Percentiles rank a stretch among this genome's conserved stretches.
Evolutionary conservation across 2,113 vertebrate genomes (phyloP).

Genomic region (Gymnogyps californianus): DNA sequence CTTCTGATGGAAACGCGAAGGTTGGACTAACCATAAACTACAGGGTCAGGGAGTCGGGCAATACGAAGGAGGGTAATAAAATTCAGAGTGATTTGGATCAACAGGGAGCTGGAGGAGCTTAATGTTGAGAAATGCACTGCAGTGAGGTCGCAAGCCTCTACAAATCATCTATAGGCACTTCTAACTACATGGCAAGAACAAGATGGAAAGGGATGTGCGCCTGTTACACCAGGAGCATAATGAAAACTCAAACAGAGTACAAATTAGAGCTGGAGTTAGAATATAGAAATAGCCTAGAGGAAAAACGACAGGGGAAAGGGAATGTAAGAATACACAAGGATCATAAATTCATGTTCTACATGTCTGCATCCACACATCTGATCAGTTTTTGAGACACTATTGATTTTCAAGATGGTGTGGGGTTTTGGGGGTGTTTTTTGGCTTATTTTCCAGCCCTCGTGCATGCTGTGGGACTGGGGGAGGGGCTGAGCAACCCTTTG

Average conservation of each 20-base stretch:
- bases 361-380: neutral
- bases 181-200: neutral
- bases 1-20: neutral
- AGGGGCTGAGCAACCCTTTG: neutral
- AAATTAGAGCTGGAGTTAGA: neutral
- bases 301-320: neutral
- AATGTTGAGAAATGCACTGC: conserved; percentile 1
- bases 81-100: conserved; percentile 46
- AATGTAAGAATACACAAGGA: neutral
- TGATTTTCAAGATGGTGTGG: neutral
- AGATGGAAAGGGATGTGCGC: neutral
- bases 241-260: neutral
- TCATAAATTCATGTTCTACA: neutral
- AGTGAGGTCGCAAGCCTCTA: neutral
- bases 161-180: neutral
- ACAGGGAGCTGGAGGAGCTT: conserved; percentile 22
- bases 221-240: neutral
- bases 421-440: neutral
- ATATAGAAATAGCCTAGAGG: neutral
- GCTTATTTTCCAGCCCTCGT: neutral
- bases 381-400: neutral
- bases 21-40: neutral
- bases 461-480: neutral
- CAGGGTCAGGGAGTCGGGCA: neutral
- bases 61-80: conserved; percentile 15